Evolutionary conservation across 1,140 invertebrate species (phyloP), one percentile per base, ranked within the genome.

Genomic region (Caenorhabditis tropicalis): DNA sequence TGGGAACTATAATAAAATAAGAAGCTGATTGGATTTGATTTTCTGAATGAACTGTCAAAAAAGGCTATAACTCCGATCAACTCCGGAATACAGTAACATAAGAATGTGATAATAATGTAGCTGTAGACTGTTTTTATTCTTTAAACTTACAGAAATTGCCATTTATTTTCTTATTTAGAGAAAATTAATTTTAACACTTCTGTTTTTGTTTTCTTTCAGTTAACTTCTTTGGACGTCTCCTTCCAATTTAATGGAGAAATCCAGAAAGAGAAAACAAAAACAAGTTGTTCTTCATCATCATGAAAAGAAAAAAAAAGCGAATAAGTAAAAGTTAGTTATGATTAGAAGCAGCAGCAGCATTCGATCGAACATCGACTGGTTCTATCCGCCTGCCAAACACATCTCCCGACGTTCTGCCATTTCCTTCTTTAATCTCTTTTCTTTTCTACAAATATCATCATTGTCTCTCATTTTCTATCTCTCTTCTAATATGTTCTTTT

Each of bases 191-290:
- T 56, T 56, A 56, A 56, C 58, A 33, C 53, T 56, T 29, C 19
- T 65, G 1, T 65, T 65, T 33, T 36, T 65, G 7, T 60, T 60
- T 65, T 36, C 58, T 65, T 33, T 29, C 19, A 65, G 36, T 65
- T 31, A 65, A 65, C 2, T 65, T 56, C 12, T 27, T 56, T 19
- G 21, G 15, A 27, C 27, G 53, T 27, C 9, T 27, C 21, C 24
- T 56, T 19, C 19, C 19, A 36, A 27, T 65, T 33, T 65, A 74
- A 56, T 27, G 65, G 7, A 19, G 16, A 15, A 74, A 43, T 43
- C 36, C 33, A 74, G 36, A 74, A 74, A 74, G 29, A 24, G 65
- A 74, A 74, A 74, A 74, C 65, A 74, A 43, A 74, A 74, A 43
- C 65, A 74, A 74, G 65, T 74, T 74, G 29, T 74, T 43, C 36